Evolutionary conservation across 2,888 invertebrate species (phyloP).

Genomic region (Ormyrus nitidulus): DNA sequence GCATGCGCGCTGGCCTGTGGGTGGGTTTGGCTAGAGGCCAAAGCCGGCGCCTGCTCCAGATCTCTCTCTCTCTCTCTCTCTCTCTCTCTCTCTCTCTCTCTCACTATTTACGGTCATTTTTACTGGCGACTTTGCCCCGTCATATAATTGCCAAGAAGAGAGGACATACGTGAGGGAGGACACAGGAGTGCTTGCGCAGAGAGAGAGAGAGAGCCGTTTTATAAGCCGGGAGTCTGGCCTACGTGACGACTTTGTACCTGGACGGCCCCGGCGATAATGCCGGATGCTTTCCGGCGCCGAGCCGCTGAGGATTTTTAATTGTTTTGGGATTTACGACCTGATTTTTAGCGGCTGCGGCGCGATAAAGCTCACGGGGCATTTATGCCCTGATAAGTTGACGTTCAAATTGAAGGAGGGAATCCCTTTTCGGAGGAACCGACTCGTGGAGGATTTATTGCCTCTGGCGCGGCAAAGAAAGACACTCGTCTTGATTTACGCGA

Average conservation of each 20-base stretch:
- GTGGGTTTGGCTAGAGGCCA: conserved; percentile 61
- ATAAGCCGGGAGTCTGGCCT: conserved; percentile 33
- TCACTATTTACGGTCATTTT: conserved; percentile 72
- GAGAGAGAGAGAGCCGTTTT: conserved; percentile 29
- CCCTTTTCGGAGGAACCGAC: neutral
- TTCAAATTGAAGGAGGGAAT: neutral
- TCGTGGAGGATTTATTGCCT: no score
- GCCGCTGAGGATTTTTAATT: neutral
- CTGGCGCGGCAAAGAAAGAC: neutral
- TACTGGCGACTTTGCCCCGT: conserved; percentile 64
- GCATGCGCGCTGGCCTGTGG: conserved; percentile 9
- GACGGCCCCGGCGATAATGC: conserved; percentile 3
- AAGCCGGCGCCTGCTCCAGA: conserved; percentile 62
- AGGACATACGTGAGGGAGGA: conserved; percentile 7
- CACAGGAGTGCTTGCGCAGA: neutral
- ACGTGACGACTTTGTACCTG: conserved; percentile 47
- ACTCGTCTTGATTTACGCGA: neutral
- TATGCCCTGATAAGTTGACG: no score
- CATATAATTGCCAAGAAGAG: conserved; percentile 49
- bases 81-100: conserved; percentile 28
- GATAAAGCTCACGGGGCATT: no score
- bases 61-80: conserved; percentile 58
- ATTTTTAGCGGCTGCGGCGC: no score
- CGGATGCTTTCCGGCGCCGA: neutral
- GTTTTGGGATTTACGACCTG: neutral